Conservation (phyloP, 2,888 invertebrate genomes). For the Melikaiella ostensackeni region DNA sequence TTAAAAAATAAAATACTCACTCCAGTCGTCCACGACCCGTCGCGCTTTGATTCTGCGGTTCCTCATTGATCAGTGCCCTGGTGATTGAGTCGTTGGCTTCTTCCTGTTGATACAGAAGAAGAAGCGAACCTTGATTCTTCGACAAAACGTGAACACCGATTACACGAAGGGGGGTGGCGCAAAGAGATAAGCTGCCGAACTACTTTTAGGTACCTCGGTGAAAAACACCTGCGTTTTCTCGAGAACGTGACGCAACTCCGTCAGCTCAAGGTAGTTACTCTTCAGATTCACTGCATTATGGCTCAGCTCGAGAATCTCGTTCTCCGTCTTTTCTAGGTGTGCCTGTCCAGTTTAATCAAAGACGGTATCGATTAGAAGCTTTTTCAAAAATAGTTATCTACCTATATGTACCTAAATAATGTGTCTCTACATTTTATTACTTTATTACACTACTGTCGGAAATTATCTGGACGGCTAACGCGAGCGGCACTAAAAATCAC, state of each 20-base stretch:
- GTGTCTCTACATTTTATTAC: no score
- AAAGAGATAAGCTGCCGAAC: constrained; percentile 61
- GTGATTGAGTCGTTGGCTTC: constrained; percentile 82
- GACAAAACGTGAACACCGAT: constrained; percentile 73
- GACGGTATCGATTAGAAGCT: constrained; percentile 14
- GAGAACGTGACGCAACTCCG: constrained; percentile 93
- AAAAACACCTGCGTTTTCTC: constrained; percentile 95
- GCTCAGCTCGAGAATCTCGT: constrained; percentile 95
- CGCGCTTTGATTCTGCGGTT: constrained; percentile 66
- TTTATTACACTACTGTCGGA: no score
- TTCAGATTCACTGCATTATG: constrained; percentile 95
- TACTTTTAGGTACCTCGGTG: constrained; percentile 81
- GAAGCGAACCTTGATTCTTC: constrained; percentile 74
- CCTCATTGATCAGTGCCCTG: constrained; percentile 80
- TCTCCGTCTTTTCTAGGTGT: constrained; percentile 96
- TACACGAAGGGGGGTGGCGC: constrained; percentile 61
- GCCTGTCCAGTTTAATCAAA: constrained; percentile 79
- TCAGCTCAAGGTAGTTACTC: constrained; percentile 93
- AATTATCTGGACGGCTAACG: no score
- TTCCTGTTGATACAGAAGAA: constrained; percentile 80
- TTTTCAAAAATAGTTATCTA: not conserved
- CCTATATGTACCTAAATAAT: no score
- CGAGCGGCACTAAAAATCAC: no score
- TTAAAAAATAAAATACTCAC: constrained; percentile 68
- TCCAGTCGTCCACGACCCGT: constrained; percentile 75